phyloP scores from a whole-genome alignment of 2,113 vertebrate species.

The Aramus guarauna region DNA sequence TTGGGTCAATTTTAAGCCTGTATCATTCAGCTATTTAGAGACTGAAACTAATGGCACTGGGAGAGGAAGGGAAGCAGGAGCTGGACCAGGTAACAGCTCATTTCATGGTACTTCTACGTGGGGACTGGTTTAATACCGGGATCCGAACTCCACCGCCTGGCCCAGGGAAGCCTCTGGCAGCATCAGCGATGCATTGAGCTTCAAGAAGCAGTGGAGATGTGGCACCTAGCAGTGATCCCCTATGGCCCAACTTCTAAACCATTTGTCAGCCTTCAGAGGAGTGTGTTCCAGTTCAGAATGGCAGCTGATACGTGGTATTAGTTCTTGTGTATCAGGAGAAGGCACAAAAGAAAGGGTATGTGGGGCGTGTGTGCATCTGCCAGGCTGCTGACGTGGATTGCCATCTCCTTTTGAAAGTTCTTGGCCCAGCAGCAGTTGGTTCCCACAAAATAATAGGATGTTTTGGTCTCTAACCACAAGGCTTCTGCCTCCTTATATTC shows the following conservation, averaged over 20 bases:
- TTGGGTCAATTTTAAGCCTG: constrained; percentile 32
- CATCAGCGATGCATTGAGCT: rapidly evolving
- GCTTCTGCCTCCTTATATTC: background rate
- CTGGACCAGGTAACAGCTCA: background rate
- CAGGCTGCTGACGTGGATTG: background rate
- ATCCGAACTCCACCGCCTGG: background rate
- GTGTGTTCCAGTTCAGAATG: background rate
- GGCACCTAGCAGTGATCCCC: background rate
- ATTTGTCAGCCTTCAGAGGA: background rate
- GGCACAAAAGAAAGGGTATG: background rate
- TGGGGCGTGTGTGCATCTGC: background rate
- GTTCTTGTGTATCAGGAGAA: background rate
- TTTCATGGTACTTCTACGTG: background rate
- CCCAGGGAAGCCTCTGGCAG: background rate
- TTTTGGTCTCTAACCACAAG: background rate
- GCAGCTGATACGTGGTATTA: background rate
- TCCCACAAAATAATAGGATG: background rate
- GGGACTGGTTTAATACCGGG: background rate
- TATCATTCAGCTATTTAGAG: background rate
- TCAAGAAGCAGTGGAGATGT: background rate
- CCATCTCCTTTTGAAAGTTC: background rate
- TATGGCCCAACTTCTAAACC: background rate
- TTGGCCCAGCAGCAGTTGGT: background rate
- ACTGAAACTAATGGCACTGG: background rate
- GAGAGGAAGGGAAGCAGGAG: background rate